Evolutionary conservation across 2,113 vertebrate species (phyloP), one percentile per base, ranked within the genome.

Genomic region (Engraulis encrasicolus): DNA sequence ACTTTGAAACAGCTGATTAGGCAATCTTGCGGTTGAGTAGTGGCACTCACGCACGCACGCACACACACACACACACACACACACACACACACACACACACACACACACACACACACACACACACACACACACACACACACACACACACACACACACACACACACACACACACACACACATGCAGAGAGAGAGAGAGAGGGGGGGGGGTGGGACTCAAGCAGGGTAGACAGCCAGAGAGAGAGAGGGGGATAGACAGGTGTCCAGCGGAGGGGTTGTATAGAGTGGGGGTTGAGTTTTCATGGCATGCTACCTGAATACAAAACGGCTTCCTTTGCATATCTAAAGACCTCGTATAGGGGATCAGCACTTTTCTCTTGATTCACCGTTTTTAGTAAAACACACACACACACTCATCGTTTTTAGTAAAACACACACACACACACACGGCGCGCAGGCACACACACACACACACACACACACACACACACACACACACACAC

Each of bases 291-390:
- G 23, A 18, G 20, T 61, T 11, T 61, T 61, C 38, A 49, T 82
- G 81, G 78, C 52, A 18, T 52, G 54, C 54, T n/a, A 61, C 54
- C 54, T n/a, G 54, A n/a, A 23, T 61, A n/a, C 23, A 7, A 61
- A 61, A 61, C 23, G 54, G 54, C 20, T n/a, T 61, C n/a, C 54
- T 61, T 61, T 61, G 54, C 54, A 61, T 61, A 61, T 61, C 54
- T 61, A 61, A 23, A 54, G 18, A 54, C 20, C 50, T 54, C 50
- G 20, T 20, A 54, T 54, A 54, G 50, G 20, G 50, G 15, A 18
- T 1, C 50, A 19, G 20, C 5, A 9, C 54, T 11, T 7, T 61
- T 61, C 23, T n/a, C 54, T n/a, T 61, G 54, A 61, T 61, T 61
- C 54, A 61, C 12, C 54, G 20, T 23, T 23, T 54, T 54, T n/a